Conservation (phyloP, 2,113 vertebrate species). For the Nerophis ophidion region DNA sequence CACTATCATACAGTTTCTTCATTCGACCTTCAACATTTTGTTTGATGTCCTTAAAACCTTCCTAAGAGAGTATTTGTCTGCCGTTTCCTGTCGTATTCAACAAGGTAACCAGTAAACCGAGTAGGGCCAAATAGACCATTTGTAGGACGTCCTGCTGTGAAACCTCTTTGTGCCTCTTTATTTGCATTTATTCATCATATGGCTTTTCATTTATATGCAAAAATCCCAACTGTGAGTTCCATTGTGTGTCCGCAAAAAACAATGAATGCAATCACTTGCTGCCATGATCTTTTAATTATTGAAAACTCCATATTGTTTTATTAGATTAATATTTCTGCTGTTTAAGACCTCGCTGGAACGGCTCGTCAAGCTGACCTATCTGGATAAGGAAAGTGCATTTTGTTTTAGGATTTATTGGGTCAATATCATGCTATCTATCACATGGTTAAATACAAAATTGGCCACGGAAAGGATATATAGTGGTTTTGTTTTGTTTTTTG, state of each 20-base stretch:
- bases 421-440: slow-evolving; percentile 41
- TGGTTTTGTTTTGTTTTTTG: slow-evolving; percentile 31
- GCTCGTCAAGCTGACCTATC: slow-evolving; percentile 50
- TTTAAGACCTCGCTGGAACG: slow-evolving; percentile 25
- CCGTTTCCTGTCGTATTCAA: not conserved
- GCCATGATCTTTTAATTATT: slow-evolving; percentile 58
- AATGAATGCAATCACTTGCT: slow-evolving; percentile 39
- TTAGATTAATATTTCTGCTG: slow-evolving; percentile 39
- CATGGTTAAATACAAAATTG: slow-evolving; percentile 33
- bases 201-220: slow-evolving; percentile 44
- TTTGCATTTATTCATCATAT: slow-evolving; percentile 22
- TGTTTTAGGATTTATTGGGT: slow-evolving; percentile 52
- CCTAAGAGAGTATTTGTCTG: not conserved
- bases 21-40: too few species aligned
- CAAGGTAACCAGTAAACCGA: slow-evolving; percentile 6
- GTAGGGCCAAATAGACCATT: not conserved
- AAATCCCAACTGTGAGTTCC: too few species aligned
- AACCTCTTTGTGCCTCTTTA: too few species aligned
- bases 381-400: slow-evolving; percentile 45
- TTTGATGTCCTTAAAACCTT: too few species aligned
- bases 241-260: slow-evolving; percentile 18
- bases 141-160: not conserved
- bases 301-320: slow-evolving; percentile 55
- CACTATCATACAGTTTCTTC: too few species aligned
- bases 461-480: too few species aligned